Conservation (phyloP, 2,888 invertebrate species). For the Volucella bombylans region DNA sequence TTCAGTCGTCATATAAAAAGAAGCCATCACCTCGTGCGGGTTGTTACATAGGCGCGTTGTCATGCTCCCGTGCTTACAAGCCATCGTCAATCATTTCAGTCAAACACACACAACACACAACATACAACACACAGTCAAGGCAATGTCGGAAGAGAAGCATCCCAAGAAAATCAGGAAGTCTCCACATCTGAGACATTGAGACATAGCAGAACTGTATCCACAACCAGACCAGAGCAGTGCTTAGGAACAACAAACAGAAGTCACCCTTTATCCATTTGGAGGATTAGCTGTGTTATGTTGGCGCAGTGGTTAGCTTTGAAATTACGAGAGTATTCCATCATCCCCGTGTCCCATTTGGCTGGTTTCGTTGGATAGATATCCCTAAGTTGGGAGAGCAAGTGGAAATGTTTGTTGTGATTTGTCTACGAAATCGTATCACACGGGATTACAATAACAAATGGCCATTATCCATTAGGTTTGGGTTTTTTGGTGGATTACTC, state of each 20-base stretch:
- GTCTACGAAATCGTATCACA: constrained; percentile 60
- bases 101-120: neutral
- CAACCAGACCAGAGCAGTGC: constrained; percentile 18
- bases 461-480: constrained; percentile 55
- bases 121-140: neutral
- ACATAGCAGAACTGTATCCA: too few relatives aligned
- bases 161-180: constrained; percentile 69
- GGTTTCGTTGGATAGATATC: neutral
- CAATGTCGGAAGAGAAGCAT: constrained; percentile 69
- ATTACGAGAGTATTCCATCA: constrained; percentile 49
- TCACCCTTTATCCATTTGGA: constrained; percentile 49
- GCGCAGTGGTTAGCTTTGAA: constrained; percentile 19
- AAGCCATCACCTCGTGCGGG: constrained; percentile 27
- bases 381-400: constrained; percentile 25
- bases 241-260: constrained; percentile 69
- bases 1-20: neutral
- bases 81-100: constrained; percentile 66
- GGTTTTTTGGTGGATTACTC: constrained; percentile 3
- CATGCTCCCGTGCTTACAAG: constrained; percentile 31
- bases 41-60: constrained; percentile 35
- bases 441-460: constrained; percentile 69
- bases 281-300: constrained; percentile 26
- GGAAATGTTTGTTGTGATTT: constrained; percentile 70
- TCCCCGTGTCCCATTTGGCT: constrained; percentile 47
- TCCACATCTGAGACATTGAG: constrained; percentile 50